phyloP scores from a whole-genome alignment of 2,113 vertebrate genomes.

The Elephantulus edwardii region DNA sequence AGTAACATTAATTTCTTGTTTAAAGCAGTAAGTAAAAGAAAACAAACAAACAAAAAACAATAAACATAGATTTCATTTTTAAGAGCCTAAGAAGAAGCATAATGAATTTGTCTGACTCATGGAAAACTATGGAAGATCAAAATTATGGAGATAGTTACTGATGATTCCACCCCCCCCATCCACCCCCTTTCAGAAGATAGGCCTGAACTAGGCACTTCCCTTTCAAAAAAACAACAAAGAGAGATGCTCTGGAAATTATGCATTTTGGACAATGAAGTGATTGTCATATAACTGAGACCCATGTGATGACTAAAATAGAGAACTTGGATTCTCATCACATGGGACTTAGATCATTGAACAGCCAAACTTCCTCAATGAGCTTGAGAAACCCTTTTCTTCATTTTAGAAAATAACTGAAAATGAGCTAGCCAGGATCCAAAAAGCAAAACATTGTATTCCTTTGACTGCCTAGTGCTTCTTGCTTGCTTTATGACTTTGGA shows the following conservation, averaged over 20 bases:
- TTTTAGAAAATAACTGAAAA: constrained; percentile 22
- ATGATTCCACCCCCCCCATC: accelerated
- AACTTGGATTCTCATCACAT: constrained; percentile 24
- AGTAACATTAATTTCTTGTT: neutral
- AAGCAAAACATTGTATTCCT: neutral
- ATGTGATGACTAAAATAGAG: constrained; percentile 42
- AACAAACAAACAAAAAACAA: neutral
- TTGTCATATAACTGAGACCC: neutral
- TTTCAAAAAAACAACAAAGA: neutral
- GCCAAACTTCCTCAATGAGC: constrained; percentile 45
- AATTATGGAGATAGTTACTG: neutral
- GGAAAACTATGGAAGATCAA: neutral
- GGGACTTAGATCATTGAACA: constrained; percentile 7
- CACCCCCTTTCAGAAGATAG: neutral
- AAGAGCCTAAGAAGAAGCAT: neutral
- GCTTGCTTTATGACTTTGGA: neutral
- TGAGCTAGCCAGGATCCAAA: neutral
- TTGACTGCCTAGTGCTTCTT: accelerated
- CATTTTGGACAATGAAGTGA: neutral
- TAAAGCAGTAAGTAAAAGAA: neutral
- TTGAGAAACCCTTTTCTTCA: neutral
- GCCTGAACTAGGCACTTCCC: neutral
- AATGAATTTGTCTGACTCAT: neutral
- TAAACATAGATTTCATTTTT: neutral
- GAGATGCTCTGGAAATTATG: neutral